Evolutionary conservation across 2,113 vertebrate genomes (phyloP).

Genomic region (Daubentonia madagascariensis): DNA sequence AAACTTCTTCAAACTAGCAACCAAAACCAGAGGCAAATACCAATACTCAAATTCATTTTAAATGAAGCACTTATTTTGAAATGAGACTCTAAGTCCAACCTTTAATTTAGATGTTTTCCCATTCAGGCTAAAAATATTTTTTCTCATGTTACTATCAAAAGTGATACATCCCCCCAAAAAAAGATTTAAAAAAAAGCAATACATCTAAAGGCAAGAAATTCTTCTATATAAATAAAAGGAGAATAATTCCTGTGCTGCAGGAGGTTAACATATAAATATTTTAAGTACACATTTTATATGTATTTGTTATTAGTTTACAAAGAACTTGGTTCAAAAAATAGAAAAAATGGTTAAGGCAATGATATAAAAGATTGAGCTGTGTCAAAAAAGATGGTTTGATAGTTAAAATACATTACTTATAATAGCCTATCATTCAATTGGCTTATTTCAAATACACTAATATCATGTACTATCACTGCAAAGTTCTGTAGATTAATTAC

Average conservation of each 20-base stretch:
- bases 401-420: background rate
- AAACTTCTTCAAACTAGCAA: background rate
- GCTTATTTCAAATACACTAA: background rate
- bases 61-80: background rate
- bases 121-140: slow-evolving; percentile 1
- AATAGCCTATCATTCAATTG: background rate
- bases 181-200: background rate
- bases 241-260: background rate
- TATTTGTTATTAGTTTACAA: background rate
- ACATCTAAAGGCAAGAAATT: slow-evolving; percentile 1
- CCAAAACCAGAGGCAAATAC: background rate
- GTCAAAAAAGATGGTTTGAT: background rate
- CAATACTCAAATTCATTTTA: background rate
- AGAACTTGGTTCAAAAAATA: background rate
- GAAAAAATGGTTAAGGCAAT: background rate
- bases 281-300: background rate
- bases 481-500: background rate
- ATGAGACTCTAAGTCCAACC: background rate
- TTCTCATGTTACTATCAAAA: background rate
- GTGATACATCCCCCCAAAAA: background rate
- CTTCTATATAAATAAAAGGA: background rate
- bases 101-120: background rate
- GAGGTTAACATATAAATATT: background rate
- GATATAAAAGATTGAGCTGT: background rate
- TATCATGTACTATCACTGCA: background rate